Evolutionary conservation across 1,140 invertebrate species (phyloP), one percentile per base, ranked within the genome.

Genomic region (Chironomus striatipennis): DNA sequence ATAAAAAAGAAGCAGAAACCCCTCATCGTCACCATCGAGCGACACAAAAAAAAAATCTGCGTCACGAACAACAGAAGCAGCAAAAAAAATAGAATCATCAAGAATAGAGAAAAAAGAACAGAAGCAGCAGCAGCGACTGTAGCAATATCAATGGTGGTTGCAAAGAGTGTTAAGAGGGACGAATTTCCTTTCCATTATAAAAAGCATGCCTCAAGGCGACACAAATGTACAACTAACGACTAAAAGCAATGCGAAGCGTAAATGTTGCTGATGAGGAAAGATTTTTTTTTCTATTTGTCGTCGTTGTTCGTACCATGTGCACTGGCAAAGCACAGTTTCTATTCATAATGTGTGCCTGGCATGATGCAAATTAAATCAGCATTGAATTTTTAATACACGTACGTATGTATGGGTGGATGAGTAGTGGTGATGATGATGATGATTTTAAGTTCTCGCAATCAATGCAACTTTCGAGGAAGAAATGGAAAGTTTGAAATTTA

Each of bases 291-390:
- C n/a, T n/a, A n/a, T n/a, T n/a, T n/a, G n/a, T n/a, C n/a, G n/a
- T n/a, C n/a, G n/a, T n/a, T n/a, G n/a, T 34, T 34, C 24, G 24
- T 34, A 34, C 24, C 24, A 34, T 34, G 24, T 34, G 24, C 24
- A 34, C 1, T 34, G 24, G 24, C 24, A 34, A 34, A 34, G 24
- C 24, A 34, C 24, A 34, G 24, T 34, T 34, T 34, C 24, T 8
- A 70, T 70, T 21, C 17, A 21, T 10, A 70, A n/a, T 70, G 20
- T 70, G 17, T 17, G 18, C 15, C 65, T 70, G 65, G 17, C 65
- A 70, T 18, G 65, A 70, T 70, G 65, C 65, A 70, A 70, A 70
- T 70, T 70, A 70, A 70, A 70, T 70, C 65, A 70, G 20, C 65
- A 70, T 70, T 20, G 65, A 20, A 70, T 20, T 20, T 70, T 70